phyloP scores from a whole-genome alignment of 2,888 invertebrate genomes.

The Poecilobothrus nobilitatus region DNA sequence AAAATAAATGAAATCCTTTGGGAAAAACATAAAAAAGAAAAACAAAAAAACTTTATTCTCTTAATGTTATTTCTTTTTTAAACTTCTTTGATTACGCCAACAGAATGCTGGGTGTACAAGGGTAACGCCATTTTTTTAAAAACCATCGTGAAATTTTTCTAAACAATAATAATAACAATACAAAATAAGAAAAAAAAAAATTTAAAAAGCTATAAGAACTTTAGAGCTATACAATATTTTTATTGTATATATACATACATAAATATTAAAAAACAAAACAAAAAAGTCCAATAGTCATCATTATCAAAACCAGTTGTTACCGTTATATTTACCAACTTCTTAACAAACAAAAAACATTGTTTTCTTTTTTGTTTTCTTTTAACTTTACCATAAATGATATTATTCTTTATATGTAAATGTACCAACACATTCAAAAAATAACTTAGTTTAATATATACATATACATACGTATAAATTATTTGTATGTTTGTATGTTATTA shows the following conservation, averaged over 20 bases:
- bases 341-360: no score
- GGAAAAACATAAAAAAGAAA: background rate
- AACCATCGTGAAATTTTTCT: background rate
- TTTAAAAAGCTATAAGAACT: no score
- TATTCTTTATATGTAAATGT: no score
- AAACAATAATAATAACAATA: background rate
- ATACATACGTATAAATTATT: no score
- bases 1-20: background rate
- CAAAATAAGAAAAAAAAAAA: no score
- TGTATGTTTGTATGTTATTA: background rate
- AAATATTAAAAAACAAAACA: no score
- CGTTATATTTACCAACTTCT: no score
- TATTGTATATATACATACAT: background rate
- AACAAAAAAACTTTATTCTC: background rate
- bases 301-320: slow-evolving; percentile 3
- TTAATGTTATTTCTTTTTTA: slow-evolving; percentile 1
- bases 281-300: background rate
- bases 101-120: background rate
- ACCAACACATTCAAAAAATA: no score
- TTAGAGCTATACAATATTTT: no score
- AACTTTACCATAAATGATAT: background rate
- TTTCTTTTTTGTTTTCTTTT: background rate
- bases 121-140: background rate
- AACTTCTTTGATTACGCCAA: background rate
- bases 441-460: no score